Base-by-base conservation (phyloP, 2,888 invertebrate genomes). In the Lasioglossum figueresi region DNA sequence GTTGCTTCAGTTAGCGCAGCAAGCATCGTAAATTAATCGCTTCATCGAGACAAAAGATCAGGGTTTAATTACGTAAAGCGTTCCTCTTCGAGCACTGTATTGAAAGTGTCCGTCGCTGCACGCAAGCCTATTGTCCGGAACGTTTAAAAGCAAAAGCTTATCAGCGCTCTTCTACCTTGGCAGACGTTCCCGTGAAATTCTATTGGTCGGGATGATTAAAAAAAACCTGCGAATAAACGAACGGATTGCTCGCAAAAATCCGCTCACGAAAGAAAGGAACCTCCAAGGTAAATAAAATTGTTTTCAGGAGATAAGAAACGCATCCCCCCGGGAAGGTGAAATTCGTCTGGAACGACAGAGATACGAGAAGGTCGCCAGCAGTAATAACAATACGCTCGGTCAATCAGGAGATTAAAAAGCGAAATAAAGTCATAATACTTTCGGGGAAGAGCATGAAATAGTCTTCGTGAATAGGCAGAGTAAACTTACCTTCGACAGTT, bases 1-100 rank as follows among this genome's bases (percentile, higher is more conserved):
- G 71, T 37, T 37, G 31, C 72, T 76, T 71, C 77, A 43, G 56
- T 71, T 71, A 78, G 78, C 63, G 74, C 80, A 73, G 74, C 73
- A 40, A 80, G 52, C 84, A 70, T 75, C 74, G 84, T 80, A 80
- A 77, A 85, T 83, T 83, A 79, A 84, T 84, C 76, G 84, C 77
- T 85, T 80, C 77, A 84, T 84, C 83, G 84, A 73, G 83, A 83
- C 83, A 83, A 79, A 84, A 83, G 80, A 80, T 84, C 85, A 70
- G 80, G 80, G 80, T 75, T 85, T 85, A 80, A 85, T 84, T 85
- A 85, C 84, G 84, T 52, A 52, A 82, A 82, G 77, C 70, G 77
- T 75, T 78, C 74, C 63, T 12, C 31, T 16, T 31, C 76, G 37
- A 45, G 66, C 16, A 12, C 59, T 63, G 48, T 37, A 74, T 75